Conservation (phyloP, 1,140 invertebrate species). For the Drosophila pseudoananassae region DNA sequence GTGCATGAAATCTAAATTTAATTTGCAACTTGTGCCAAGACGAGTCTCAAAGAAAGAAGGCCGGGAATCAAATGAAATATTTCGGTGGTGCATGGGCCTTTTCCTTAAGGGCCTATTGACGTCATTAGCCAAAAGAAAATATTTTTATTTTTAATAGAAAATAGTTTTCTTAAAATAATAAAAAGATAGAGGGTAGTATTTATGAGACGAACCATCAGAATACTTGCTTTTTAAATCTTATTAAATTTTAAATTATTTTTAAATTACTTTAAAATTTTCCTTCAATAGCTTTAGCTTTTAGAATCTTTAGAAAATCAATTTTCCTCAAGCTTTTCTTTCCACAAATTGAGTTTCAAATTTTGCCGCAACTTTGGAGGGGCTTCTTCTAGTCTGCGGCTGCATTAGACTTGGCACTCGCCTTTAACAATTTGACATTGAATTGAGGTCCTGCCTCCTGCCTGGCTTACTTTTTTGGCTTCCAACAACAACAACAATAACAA, state of each 20-base stretch:
- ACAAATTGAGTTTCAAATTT: slow-evolving; percentile 14
- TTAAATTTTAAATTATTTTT: background rate
- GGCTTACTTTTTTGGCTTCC: too few relatives aligned
- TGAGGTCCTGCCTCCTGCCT: slow-evolving; percentile 14
- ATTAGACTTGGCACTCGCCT: slow-evolving; percentile 26
- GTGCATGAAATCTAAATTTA: slow-evolving; percentile 80
- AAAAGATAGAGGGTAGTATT: too few relatives aligned
- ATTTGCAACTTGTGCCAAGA: slow-evolving; percentile 78
- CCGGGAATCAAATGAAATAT: slow-evolving; percentile 40
- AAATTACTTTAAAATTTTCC: slow-evolving; percentile 9
- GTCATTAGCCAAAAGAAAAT: slow-evolving; percentile 52
- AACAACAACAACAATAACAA: background rate
- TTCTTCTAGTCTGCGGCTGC: slow-evolving; percentile 35
- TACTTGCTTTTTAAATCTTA: too few relatives aligned
- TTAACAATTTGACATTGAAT: slow-evolving; percentile 56
- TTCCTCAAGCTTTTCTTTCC: slow-evolving; percentile 6
- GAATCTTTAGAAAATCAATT: slow-evolving; percentile 33
- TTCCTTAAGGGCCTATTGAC: slow-evolving; percentile 43
- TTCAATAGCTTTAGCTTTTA: slow-evolving; percentile 10
- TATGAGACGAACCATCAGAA: too few relatives aligned
- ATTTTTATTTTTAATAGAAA: background rate
- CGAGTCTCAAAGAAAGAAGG: slow-evolving; percentile 8
- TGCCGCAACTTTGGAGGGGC: slow-evolving; percentile 5
- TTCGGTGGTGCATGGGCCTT: slow-evolving; percentile 29
- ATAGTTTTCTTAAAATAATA: too few relatives aligned